These are phyloP conservation scores for Delphinus delphis DNA, from an alignment of 2,113 vertebrate species.

Conservation along the genomic window DNA sequence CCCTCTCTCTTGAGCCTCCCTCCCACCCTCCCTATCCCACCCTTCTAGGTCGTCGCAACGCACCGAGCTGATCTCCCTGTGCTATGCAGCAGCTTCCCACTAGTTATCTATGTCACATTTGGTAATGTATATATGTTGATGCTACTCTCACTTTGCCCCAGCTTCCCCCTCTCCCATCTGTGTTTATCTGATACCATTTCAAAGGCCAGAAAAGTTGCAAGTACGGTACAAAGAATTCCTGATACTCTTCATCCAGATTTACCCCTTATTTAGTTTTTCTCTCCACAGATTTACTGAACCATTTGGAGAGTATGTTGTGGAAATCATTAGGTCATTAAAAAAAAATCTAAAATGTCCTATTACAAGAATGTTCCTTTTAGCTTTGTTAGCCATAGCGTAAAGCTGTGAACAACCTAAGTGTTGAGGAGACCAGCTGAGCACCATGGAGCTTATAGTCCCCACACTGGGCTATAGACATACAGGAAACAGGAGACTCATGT, in stretches of 20 bases:
- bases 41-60: too few species aligned
- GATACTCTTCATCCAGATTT: neutral
- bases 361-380: neutral
- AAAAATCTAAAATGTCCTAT: neutral
- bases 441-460: too few species aligned
- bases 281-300: neutral
- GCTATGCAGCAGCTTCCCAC: too few species aligned
- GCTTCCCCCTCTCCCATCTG: too few species aligned
- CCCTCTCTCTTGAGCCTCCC: too few species aligned
- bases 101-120: too few species aligned
- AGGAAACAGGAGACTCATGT: neutral
- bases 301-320: neutral
- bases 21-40: too few species aligned
- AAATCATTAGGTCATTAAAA: neutral
- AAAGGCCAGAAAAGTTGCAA: neutral
- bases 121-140: too few species aligned
- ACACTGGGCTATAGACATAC: too few species aligned
- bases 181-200: neutral
- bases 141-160: too few species aligned
- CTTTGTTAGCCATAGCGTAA: neutral
- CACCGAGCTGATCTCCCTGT: too few species aligned
- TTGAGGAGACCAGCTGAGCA: neutral
- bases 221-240: neutral
- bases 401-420: neutral
- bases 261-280: neutral